These are phyloP conservation scores for Melinaea marsaeus DNA, from an alignment of 2,888 invertebrate genomes.

Conservation along the genomic window DNA sequence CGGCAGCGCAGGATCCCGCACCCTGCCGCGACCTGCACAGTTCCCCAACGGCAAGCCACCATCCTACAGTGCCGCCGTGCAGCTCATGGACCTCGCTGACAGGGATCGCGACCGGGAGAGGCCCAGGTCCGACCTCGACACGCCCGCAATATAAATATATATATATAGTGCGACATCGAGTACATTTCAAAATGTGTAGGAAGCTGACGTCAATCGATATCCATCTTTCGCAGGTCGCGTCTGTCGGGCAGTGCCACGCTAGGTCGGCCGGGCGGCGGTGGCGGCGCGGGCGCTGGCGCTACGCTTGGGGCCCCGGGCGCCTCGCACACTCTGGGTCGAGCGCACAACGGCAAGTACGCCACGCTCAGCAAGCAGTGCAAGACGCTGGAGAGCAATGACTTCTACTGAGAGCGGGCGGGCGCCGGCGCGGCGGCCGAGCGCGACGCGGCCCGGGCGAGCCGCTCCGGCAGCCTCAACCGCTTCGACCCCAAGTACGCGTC, in stretches of 20 bases:
- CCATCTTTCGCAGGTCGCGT: conserved; percentile 48
- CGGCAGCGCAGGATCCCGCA: conserved; percentile 72
- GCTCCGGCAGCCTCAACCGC: conserved; percentile 74
- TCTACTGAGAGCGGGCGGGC: conserved; percentile 93
- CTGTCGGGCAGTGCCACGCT: conserved; percentile 65
- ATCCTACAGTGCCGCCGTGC: conserved; percentile 77
- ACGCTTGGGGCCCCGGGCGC: conserved; percentile 56
- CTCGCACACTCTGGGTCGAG: conserved; percentile 83
- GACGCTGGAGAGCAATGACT: conserved; percentile 94
- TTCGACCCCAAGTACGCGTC: conserved; percentile 79
- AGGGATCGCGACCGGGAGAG: conserved; percentile 44
- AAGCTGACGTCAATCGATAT: no score
- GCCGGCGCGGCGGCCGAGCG: conserved; percentile 62
- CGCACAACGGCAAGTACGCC: conserved; percentile 93
- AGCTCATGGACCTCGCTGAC: conserved; percentile 68
- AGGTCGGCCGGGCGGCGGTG: conserved; percentile 59
- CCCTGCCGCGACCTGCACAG: conserved; percentile 78
- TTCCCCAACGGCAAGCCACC: conserved; percentile 81
- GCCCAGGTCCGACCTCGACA: conserved; percentile 48
- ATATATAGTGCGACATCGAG: background rate
- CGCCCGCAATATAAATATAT: background rate
- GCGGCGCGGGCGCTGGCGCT: conserved; percentile 37
- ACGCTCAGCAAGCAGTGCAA: conserved; percentile 97
- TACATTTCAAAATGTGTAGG: background rate
- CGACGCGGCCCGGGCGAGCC: conserved; percentile 51